phyloP scores from a whole-genome alignment of 2,113 vertebrate species.

The Malurus alboscapulatus region DNA sequence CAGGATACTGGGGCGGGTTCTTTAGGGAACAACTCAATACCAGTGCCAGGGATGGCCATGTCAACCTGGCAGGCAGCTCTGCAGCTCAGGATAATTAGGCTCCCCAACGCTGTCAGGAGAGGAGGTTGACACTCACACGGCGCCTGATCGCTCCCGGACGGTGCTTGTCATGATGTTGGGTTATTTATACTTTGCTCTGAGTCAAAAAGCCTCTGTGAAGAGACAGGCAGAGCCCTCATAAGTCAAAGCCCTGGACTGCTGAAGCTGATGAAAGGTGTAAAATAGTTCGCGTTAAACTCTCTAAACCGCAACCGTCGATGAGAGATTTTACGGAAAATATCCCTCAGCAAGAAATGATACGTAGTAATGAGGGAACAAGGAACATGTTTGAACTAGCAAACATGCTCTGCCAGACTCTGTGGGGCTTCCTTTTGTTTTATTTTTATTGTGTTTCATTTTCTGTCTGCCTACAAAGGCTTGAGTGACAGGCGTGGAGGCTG shows the following conservation, averaged over 20 bases:
- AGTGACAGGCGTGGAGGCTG: constrained; percentile 23
- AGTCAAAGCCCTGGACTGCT: neutral
- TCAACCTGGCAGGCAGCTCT: neutral
- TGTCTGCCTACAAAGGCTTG: neutral
- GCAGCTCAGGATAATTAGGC: neutral
- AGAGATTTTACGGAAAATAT: neutral
- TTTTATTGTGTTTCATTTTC: constrained; percentile 30
- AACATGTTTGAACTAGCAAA: constrained; percentile 15
- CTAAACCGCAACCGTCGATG: neutral
- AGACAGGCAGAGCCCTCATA: neutral
- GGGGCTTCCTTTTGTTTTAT: neutral
- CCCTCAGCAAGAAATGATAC: constrained; percentile 9
- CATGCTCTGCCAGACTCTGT: neutral
- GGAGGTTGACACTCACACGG: neutral
- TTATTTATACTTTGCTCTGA: constrained; percentile 25
- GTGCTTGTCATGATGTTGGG: neutral
- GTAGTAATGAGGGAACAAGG: neutral
- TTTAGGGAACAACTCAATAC: constrained; percentile 24
- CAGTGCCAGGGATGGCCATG: neutral
- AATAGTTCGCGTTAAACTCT: constrained; percentile 13
- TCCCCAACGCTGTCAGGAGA: neutral
- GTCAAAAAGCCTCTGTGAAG: neutral
- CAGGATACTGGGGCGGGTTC: neutral
- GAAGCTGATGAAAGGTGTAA: constrained; percentile 13
- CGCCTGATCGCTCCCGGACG: neutral